A percentile compares a stretch with the other conserved stretches of the same genome.
Evolutionary conservation across 2,888 invertebrate genomes (phyloP).

Genomic region (Tineola bisselliella): DNA sequence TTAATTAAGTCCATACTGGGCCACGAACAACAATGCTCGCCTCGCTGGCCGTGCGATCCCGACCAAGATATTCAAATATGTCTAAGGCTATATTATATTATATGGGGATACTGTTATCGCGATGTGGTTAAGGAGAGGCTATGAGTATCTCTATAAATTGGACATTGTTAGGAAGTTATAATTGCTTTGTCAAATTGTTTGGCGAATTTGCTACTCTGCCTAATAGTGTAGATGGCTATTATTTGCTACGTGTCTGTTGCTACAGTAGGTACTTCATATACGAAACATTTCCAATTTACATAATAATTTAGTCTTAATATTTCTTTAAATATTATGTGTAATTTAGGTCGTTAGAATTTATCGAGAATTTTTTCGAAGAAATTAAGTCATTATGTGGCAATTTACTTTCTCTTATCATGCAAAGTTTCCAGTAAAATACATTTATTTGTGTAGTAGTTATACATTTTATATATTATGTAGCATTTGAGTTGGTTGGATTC

Average conservation of each 20-base stretch:
- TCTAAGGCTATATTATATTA: conserved; percentile 58
- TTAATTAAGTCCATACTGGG: conserved; percentile 68
- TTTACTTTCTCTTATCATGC: no score
- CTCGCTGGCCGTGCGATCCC: conserved; percentile 39
- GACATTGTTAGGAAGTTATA: conserved; percentile 17
- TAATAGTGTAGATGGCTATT: neutral
- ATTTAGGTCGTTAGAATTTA: no score
- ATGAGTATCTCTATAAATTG: conserved; percentile 16
- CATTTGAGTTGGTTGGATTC: no score
- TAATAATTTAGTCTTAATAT: no score
- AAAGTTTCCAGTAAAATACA: no score
- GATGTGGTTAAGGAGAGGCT: conserved; percentile 14
- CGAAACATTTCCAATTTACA: no score
- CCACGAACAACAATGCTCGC: conserved; percentile 53
- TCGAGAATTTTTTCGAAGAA: no score
- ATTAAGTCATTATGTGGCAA: no score
- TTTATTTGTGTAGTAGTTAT: no score
- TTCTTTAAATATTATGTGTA: no score
- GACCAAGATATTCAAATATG: conserved; percentile 65
- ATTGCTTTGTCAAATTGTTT: conserved; percentile 17
- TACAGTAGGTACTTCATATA: neutral
- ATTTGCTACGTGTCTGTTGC: neutral
- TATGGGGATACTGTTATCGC: conserved; percentile 36
- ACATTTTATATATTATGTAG: no score
- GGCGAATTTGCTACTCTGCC: conserved; percentile 5